Evolutionary conservation across 2,888 invertebrate genomes (phyloP), one percentile per base, ranked within the genome.

Genomic region (Erpobdella octoculata): DNA sequence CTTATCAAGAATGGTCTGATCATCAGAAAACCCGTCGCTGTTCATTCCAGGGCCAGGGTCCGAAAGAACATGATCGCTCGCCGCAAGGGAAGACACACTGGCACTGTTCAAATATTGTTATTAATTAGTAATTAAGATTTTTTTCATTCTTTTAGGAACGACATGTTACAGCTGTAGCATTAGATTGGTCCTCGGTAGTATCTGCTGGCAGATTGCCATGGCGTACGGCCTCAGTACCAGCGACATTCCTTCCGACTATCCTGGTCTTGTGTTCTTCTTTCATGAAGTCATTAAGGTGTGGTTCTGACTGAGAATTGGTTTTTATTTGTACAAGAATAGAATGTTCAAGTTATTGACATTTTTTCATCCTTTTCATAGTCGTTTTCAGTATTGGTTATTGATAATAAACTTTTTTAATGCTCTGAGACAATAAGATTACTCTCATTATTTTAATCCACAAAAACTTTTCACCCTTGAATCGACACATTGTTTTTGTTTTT

Each of bases 1-100:
- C 87, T 99, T 84, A 92, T 98, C 82, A 98, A 97, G 86, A 97
- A 99, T 90, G 98, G 98, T 89, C 88, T 99, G 79, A 98, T 99
- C 82, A 98, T 99, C 84, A 93, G 94, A 86, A 98, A 99, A 83
- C 98, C 98, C 1, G 96, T 96, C 71, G 96, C 95, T 41, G 97
- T 99, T 48, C 98, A 99, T 85, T 97, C 97, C 25, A 89, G 98
- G 79, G 95, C 94, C 78, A 90, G 98, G 75, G 96, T 95, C 76
- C 92, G 98, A 79, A 94, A 96, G 86, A 96, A 96, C 85, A 92
- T 92, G 74, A 93, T 94, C 84, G 98, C 98, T 48, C 89, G 97
- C 73, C 89, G 97, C 77, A 99, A 99, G 85, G 98, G 98, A 74
- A 91, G 98, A 85, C 98, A 99, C 85, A 95, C 93, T 83, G 98